Percentiles rank a stretch among this genome's conserved stretches.
These are phyloP conservation scores for Cynaeus angustus DNA, from an alignment of 2,888 invertebrate species.

Conservation along the genomic window DNA sequence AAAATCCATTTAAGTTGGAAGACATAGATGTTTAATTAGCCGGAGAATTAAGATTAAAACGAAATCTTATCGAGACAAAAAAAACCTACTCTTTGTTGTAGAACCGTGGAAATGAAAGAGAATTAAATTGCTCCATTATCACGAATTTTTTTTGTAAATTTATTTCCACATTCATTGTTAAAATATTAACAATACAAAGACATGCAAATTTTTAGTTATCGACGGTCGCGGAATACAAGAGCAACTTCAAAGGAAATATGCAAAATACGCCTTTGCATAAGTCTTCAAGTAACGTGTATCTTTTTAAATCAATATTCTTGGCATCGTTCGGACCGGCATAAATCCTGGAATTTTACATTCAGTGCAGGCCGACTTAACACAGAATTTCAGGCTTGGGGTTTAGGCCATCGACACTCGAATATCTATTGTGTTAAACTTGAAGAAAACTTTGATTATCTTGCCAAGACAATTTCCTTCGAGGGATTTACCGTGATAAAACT, in stretches of 20 bases:
- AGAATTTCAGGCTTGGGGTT: constrained; percentile 52
- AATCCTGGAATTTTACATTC: constrained; percentile 60
- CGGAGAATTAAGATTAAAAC: constrained; percentile 63
- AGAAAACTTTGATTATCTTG: constrained; percentile 48
- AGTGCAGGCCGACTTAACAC: constrained; percentile 57
- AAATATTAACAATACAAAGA: constrained; percentile 62
- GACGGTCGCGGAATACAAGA: constrained; percentile 52
- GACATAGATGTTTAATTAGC: constrained; percentile 66
- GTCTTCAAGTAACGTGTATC: constrained; percentile 54
- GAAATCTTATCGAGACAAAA: constrained; percentile 61
- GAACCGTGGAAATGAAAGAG: constrained; percentile 26
- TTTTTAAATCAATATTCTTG: constrained; percentile 61
- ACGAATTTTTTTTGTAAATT: constrained; percentile 22
- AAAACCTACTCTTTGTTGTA: constrained; percentile 42
- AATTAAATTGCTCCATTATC: constrained; percentile 35
- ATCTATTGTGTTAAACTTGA: constrained; percentile 48
- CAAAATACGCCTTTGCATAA: constrained; percentile 55
- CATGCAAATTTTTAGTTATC: constrained; percentile 61
- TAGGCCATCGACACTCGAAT: constrained; percentile 42
- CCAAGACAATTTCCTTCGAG: constrained; percentile 38
- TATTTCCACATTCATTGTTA: constrained; percentile 51
- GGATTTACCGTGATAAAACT: constrained; percentile 29
- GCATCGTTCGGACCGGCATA: constrained; percentile 57
- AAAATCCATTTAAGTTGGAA: constrained; percentile 63
- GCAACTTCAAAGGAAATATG: constrained; percentile 56